phyloP scores from a whole-genome alignment of 2,113 vertebrate species.

The Clupea harengus region DNA sequence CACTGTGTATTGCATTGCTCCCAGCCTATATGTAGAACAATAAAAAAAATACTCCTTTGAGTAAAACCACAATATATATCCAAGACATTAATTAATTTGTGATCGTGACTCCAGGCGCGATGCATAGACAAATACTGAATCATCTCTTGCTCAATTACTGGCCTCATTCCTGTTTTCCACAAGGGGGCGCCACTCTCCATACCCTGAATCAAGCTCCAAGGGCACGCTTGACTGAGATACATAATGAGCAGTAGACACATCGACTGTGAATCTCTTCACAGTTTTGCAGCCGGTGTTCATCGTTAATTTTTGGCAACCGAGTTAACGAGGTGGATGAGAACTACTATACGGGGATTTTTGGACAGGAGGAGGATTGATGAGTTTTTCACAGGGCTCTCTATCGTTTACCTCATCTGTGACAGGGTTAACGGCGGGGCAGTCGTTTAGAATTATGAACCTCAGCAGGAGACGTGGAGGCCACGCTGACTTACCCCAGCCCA shows the following conservation, averaged over 20 bases:
- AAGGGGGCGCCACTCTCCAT: neutral
- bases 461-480: conserved; percentile 41
- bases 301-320: neutral
- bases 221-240: neutral
- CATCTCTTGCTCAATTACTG: no score
- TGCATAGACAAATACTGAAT: no score
- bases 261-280: neutral
- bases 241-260: neutral
- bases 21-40: no score
- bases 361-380: conserved; percentile 34
- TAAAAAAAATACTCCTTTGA: no score
- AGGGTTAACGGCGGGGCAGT: conserved; percentile 59
- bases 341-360: neutral
- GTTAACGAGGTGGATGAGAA: neutral
- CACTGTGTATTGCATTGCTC: no score
- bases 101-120: no score
- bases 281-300: neutral
- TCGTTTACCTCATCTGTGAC: conserved; percentile 63
- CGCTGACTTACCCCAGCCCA: conserved; percentile 46
- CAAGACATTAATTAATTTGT: no score
- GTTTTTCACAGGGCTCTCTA: conserved; percentile 37
- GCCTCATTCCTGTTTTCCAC: neutral
- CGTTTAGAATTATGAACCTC: conserved; percentile 52
- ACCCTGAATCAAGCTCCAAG: neutral
- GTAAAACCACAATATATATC: no score